Base-by-base conservation (phyloP, 2,888 invertebrate genomes). In the Lydus trimaculatus region DNA sequence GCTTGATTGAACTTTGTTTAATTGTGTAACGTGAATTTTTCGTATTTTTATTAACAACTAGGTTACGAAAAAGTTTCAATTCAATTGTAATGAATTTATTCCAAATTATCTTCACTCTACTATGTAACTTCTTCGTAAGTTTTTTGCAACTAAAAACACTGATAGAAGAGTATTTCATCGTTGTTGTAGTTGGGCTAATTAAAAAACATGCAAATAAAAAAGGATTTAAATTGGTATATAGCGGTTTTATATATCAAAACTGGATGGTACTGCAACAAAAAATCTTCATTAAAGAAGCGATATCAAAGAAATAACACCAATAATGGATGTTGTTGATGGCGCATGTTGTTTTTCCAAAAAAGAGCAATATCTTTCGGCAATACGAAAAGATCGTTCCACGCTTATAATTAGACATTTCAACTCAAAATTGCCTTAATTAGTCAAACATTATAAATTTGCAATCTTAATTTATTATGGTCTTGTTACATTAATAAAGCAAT, bases 1-100 rank as follows among this genome's bases (percentile, higher is more conserved):
- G 81, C 76, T 82, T 82, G 80, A 79, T 74, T 81, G 77, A 76
- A 75, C 68, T 72, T 70, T 74, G 72, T 74, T 67, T 72, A 73
- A 76, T 77, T 75, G 72, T 72, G 71, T 73, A 76, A 77, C 70
- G 65, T 61, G 60, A 68, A 48, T 61, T 56, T 48, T 58, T 48
- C 60, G 28, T 36, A 43, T 13, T 58, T 56, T 25, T 56, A 66
- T 39, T 25, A 28, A 65, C 58, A 72, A 71, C 61, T 71, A 59
- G 70, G 70, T 39, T 71, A 69, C 25, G 25, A 43, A 67, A 66
- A 70, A 73, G 52, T 56, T 64, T 60, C 25, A 48, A 48, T 17
- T 48, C 48, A 25, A 56, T 56, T 25, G 56, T 56, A 25, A 56
- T 56, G 28, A 56, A 56, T 56, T 56, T 56, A 15, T 56, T 56